Percentiles rank a stretch among this genome's conserved stretches.
phyloP scores from a whole-genome alignment of 2,888 invertebrate species.

The Nowickia ferox region DNA sequence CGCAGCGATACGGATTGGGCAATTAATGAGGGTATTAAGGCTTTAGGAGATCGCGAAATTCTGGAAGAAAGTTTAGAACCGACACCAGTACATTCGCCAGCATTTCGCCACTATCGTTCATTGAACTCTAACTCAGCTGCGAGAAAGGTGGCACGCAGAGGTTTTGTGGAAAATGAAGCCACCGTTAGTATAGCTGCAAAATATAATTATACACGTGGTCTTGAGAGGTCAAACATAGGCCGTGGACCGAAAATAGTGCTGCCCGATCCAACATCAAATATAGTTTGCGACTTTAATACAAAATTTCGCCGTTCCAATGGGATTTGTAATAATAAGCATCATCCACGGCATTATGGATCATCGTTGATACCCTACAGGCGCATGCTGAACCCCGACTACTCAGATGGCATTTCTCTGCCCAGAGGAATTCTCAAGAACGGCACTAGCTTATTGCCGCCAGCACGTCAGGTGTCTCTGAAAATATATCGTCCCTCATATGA shows the following conservation, averaged over 20 bases:
- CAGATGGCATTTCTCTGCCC: conserved; percentile 89
- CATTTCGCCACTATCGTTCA: conserved; percentile 88
- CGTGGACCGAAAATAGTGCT: conserved; percentile 80
- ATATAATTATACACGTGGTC: conserved; percentile 82
- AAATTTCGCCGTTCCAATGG: conserved; percentile 89
- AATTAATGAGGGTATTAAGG: conserved; percentile 85
- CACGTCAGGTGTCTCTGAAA: conserved; percentile 89
- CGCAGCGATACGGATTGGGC: conserved; percentile 82
- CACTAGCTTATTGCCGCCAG: conserved; percentile 86
- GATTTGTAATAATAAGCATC: conserved; percentile 89
- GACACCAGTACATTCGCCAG: conserved; percentile 86
- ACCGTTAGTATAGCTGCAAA: conserved; percentile 85
- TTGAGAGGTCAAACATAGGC: conserved; percentile 81
- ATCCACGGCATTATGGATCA: conserved; percentile 88
- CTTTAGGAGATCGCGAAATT: conserved; percentile 84
- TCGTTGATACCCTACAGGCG: conserved; percentile 89
- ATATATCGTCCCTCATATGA: conserved; percentile 90
- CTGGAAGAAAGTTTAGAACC: conserved; percentile 84
- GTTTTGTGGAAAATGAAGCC: conserved; percentile 88
- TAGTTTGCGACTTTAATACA: conserved; percentile 83
- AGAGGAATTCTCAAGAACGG: conserved; percentile 83
- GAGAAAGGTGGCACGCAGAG: conserved; percentile 86
- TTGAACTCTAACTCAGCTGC: conserved; percentile 86
- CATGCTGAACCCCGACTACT: conserved; percentile 89
- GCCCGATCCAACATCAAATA: conserved; percentile 75